Base-by-base conservation (phyloP, 2,113 vertebrate species). In the Triplophysa tibetana region DNA sequence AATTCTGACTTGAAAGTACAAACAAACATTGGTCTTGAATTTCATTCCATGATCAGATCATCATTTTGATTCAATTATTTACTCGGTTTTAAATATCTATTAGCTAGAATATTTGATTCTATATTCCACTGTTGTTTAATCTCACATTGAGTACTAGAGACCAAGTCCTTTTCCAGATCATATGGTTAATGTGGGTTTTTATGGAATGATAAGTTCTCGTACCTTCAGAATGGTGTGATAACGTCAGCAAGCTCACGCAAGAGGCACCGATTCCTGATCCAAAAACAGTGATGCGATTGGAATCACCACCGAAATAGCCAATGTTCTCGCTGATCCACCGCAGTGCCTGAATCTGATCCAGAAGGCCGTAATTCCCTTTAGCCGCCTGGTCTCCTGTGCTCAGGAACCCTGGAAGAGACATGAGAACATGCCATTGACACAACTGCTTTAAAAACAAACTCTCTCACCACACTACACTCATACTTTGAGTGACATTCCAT, bases 191-290 rank as follows among this genome's bases (percentile, higher is more conserved):
- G 6, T 38, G 33, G 6, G 33, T 13, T 62, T 60, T 67, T 56
- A 60, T 13, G 48, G 24, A 61, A 29, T n/a, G 43, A 41, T 41
- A 74, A 26, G 68, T 70, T 61, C 60, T 33, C 63, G 61, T 94
- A 99, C 98, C 97, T 96, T 99, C 98, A 2, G 98, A 99, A 88
- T 99, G 98, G 88, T 99, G 98, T 62, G 98, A 99, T 66, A 99
- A 93, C 0, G 98, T 99, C 79, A 99, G 95, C 83, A 99, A 93
- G 89, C 97, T 99, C 91, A 99, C 98, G 14, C 98, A 99, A 76
- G 98, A 99, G 11, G 97, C 98, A 0, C 97, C 98, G 0, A 99
- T 99, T 85, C 98, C 98, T 0, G 97, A 99, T 78, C 98, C 98
- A 10, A 99, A 99, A 86, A 99, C 97, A 0, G 98, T 99, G 89